Percentiles rank a stretch among this genome's conserved stretches.
Conservation (phyloP, 2,888 invertebrate species). For the Cheilosia urbana region DNA sequence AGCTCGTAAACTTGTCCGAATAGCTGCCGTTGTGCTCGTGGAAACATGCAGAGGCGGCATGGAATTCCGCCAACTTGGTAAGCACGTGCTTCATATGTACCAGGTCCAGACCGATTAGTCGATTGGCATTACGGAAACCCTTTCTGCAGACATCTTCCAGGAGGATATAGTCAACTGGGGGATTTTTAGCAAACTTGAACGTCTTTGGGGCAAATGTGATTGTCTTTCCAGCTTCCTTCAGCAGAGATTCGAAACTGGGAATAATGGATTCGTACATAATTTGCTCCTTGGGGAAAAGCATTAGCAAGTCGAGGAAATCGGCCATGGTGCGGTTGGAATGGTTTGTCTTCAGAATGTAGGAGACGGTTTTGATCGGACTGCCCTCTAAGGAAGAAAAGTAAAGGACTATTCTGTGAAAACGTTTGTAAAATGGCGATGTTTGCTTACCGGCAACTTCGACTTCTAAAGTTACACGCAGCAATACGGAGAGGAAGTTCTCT, state of each 20-base stretch:
- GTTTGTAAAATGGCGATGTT: not conserved
- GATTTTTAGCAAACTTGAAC: slow-evolving; percentile 79
- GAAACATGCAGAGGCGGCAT: slow-evolving; percentile 82
- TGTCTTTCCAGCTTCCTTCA: slow-evolving; percentile 78
- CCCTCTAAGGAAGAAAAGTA: slow-evolving; percentile 72
- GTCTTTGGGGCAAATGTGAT: slow-evolving; percentile 80
- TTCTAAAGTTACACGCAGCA: slow-evolving; percentile 79
- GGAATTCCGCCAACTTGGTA: slow-evolving; percentile 81
- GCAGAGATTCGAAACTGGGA: slow-evolving; percentile 81
- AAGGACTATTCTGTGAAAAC: not conserved
- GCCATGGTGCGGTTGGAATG: slow-evolving; percentile 78
- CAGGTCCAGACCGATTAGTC: slow-evolving; percentile 80
- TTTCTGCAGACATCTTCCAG: slow-evolving; percentile 80
- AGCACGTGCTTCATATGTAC: slow-evolving; percentile 80
- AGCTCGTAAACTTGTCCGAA: slow-evolving; percentile 80
- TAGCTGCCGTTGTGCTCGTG: slow-evolving; percentile 77
- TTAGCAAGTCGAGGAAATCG: slow-evolving; percentile 76
- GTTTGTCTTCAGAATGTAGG: slow-evolving; percentile 79
- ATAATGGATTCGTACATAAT: slow-evolving; percentile 80
- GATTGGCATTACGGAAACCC: slow-evolving; percentile 80
- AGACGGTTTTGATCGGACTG: slow-evolving; percentile 76
- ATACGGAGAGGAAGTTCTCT: slow-evolving; percentile 80
- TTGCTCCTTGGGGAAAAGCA: slow-evolving; percentile 81
- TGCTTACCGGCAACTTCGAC: slow-evolving; percentile 79
- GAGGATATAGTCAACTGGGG: slow-evolving; percentile 79